These are phyloP conservation scores for Eupithecia dodoneata DNA, from an alignment of 2,888 invertebrate species.

Conservation along the genomic window DNA sequence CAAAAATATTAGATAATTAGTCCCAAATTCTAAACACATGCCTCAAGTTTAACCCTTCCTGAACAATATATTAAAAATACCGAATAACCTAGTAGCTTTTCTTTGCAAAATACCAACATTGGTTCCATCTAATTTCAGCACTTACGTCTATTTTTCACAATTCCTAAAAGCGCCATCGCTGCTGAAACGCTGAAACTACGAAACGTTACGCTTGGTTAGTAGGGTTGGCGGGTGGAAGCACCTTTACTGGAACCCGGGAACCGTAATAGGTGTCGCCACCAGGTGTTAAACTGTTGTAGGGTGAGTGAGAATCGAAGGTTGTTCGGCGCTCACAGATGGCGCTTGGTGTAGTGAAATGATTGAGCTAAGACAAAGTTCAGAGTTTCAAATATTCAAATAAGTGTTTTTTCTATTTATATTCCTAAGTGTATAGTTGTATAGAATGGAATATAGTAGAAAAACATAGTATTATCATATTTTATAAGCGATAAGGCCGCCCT, in stretches of 20 bases:
- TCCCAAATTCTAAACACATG: background rate
- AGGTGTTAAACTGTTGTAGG: slow-evolving; percentile 39
- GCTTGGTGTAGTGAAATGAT: slow-evolving; percentile 33
- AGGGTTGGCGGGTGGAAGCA: slow-evolving; percentile 35
- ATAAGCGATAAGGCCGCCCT: no score
- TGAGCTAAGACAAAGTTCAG: background rate
- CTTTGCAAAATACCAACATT: background rate
- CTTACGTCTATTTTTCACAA: background rate
- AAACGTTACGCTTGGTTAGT: slow-evolving; percentile 35
- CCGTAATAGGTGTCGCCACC: slow-evolving; percentile 56
- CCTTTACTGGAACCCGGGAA: slow-evolving; percentile 37
- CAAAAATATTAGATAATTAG: no score
- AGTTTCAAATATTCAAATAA: background rate
- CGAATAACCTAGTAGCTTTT: no score
- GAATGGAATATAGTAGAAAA: no score
- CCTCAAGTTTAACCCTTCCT: background rate
- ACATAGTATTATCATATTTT: no score
- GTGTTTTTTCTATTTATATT: background rate
- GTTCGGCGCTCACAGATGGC: slow-evolving; percentile 52
- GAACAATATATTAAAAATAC: background rate
- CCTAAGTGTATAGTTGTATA: background rate
- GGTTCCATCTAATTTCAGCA: background rate
- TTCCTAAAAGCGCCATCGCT: slow-evolving; percentile 55
- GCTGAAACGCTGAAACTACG: slow-evolving; percentile 15
- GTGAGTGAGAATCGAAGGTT: slow-evolving; percentile 38